These are phyloP conservation scores for Orchestes rusci DNA, from an alignment of 2,888 invertebrate species.

Conservation along the genomic window DNA sequence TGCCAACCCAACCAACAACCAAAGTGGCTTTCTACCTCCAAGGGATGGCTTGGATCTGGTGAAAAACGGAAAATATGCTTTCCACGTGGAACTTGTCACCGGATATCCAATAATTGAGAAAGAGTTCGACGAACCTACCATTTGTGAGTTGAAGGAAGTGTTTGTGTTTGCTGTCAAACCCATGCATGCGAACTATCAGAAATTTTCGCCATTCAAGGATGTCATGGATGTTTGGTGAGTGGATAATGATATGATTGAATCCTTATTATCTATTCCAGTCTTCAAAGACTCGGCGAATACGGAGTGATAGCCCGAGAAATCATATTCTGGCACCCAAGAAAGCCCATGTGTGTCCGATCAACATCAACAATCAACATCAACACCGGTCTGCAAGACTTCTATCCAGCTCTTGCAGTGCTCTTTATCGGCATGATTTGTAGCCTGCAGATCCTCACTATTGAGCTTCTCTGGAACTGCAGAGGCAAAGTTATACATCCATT, in stretches of 20 bases:
- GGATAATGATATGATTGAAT: neutral
- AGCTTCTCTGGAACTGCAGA: slow-evolving; percentile 22
- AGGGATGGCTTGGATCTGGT: slow-evolving; percentile 33
- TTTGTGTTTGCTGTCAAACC: slow-evolving; percentile 32
- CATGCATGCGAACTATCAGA: slow-evolving; percentile 34
- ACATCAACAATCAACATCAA: slow-evolving; percentile 25
- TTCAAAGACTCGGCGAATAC: slow-evolving; percentile 34
- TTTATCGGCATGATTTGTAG: slow-evolving; percentile 32
- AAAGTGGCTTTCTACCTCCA: slow-evolving; percentile 31
- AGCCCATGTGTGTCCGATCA: slow-evolving; percentile 35
- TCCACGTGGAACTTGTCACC: slow-evolving; percentile 37
- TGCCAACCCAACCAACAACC: slow-evolving; percentile 18
- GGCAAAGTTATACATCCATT: too few species aligned
- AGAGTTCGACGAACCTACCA: slow-evolving; percentile 34
- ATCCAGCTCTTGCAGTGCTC: slow-evolving; percentile 33
- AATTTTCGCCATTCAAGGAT: slow-evolving; percentile 38
- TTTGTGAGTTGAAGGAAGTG: slow-evolving; percentile 39
- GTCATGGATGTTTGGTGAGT: slow-evolving; percentile 37
- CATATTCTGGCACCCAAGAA: slow-evolving; percentile 35
- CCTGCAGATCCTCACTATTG: slow-evolving; percentile 29
- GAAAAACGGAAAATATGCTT: slow-evolving; percentile 37
- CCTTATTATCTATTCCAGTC: slow-evolving; percentile 27
- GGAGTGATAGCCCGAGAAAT: slow-evolving; percentile 34
- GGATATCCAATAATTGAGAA: slow-evolving; percentile 38
- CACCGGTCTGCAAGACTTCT: slow-evolving; percentile 36